Base-by-base conservation (phyloP, 2,797 vertebrate species). In the Propithecus deckenii region DNA sequence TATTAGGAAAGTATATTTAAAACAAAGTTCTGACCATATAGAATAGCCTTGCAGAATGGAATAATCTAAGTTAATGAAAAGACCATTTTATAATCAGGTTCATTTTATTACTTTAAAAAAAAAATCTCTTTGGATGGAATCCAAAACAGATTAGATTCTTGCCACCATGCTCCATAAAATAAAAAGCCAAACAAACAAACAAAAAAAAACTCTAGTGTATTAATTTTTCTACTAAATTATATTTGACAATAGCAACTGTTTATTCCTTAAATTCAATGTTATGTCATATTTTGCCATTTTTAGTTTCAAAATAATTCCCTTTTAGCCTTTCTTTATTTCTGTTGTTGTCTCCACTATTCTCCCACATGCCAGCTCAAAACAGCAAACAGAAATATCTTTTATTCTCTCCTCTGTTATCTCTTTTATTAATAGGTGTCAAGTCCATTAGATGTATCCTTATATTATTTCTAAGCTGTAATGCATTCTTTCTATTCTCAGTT, bases 1-100 rank as follows among this genome's bases (percentile, higher is more conserved):
- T 76, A 59, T 86, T 86, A 96, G 4, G 2, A 84, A 89, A 55
- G 10, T 86, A 52, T 67, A 80, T 55, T 91, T 90, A 90, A 96
- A 96, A 75, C 13, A 76, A 86, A 28, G 2, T 75, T 80, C 22
- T 71, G 55, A 89, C 23, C 65, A 61, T 38, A 22, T 7, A 41
- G 25, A 89, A 78, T 17, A 80, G 32, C 23, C 48, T 91, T 57
- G 30, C 15, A 80, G n/a, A 95, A 48, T n/a, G 4, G 38, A 79
- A 83, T 91, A 10, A 75, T 41, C n/a, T 91, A n/a, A n/a, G 25
- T 79, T 52, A 35, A 61, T 65, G 4, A 41, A 83, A 81, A 89
- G 18, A 6, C 3, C 12, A 59, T 67, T 96, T 84, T 35, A 41
- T 85, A 80, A 90, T 90, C 38, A 80, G 18, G 57, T 79, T 43